Evolutionary conservation across 2,797 vertebrate species (phyloP), one percentile per base, ranked within the genome.

Genomic region (Lophotriccus pileatus): DNA sequence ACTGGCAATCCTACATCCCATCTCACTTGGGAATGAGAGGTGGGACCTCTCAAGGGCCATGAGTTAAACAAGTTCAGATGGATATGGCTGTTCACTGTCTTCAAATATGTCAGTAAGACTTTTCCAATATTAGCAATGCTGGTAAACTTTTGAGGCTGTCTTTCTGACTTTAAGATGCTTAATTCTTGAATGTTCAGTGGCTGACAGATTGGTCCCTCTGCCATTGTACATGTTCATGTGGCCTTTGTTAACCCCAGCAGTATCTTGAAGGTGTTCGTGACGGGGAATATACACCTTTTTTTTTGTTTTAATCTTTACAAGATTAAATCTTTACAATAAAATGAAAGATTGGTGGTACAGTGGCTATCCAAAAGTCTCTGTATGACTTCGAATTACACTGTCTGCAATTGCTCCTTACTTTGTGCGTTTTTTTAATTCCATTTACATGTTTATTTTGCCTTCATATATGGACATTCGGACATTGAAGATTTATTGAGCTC

Each of bases 171-270:
- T 9, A 53, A 6, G 22, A 16, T 73, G n/a, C 11, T 21, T 53
- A 63, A 67, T 44, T 50, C 8, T 69, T 87, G 28, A 41, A 32
- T 14, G 3, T 47, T 76, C 5, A 12, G 15, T 16, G 20, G 21
- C 46, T 89, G 47, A 58, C 10, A 76, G 21, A 84, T 6, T 47
- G 20, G 52, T 83, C 24, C 13, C 6, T 74, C 44, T 87, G 12
- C 27, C 37, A 85, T 2, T 55, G 3, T 28, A 8, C 1, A 0
- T 64, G 27, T 15, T 74, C 21, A 56, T 0, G 0, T 6, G 2
- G 13, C 8, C 18, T 14, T 53, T 87, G 25, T 62, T 82, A 83
- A 39, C 6, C 22, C 79, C 24, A 41, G 17, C 8, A 59, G 6
- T 37, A 70, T 14, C n/a, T 87, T 52, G 18, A 74, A 7, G 6